These are phyloP conservation scores for Scaptomyza graminum DNA, from an alignment of 1,140 invertebrate genomes.

Conservation along the genomic window DNA sequence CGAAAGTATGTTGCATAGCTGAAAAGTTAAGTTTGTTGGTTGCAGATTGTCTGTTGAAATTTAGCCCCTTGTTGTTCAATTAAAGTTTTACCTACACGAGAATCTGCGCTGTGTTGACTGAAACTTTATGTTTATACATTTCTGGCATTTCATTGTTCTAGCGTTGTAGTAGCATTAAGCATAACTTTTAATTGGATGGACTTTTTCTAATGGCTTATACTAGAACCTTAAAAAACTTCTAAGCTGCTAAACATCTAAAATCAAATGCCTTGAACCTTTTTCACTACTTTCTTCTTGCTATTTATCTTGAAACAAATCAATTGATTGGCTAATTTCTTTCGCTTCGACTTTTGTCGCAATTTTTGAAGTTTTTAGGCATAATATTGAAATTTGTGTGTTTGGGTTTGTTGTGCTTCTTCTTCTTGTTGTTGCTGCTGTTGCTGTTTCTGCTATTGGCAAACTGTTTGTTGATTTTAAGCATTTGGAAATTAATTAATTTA, in stretches of 20 bases:
- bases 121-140: constrained; percentile 11
- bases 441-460: constrained; percentile 45
- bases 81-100: background rate
- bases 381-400: constrained; percentile 6
- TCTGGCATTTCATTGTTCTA: too few relatives aligned
- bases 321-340: too few relatives aligned
- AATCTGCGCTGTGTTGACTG: background rate
- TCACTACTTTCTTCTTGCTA: too few relatives aligned
- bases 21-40: background rate
- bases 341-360: too few relatives aligned
- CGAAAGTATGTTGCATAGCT: background rate
- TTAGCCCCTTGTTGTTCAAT: background rate
- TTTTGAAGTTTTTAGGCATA: too few relatives aligned
- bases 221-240: too few relatives aligned
- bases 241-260: too few relatives aligned
- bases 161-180: too few relatives aligned
- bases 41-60: background rate
- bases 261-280: too few relatives aligned
- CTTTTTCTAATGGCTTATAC: too few relatives aligned
- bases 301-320: too few relatives aligned
- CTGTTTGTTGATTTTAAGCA: constrained; percentile 80
- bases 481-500: constrained; percentile 83
- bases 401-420: background rate
- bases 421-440: constrained; percentile 21
- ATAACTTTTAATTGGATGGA: too few relatives aligned